phyloP scores from a whole-genome alignment of 2,113 vertebrate species.

The Copsychus sechellarum region DNA sequence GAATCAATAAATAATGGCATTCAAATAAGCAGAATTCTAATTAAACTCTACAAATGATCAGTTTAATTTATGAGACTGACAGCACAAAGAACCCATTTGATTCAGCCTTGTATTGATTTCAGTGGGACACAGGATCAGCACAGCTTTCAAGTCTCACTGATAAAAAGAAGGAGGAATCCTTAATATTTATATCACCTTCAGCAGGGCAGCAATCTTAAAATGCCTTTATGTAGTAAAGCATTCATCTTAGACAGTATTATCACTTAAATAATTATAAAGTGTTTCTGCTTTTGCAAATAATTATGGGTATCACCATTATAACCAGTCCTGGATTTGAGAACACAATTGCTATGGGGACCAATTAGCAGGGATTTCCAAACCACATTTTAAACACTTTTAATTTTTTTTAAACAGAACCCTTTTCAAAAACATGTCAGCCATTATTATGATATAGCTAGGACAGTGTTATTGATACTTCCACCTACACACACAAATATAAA shows the following conservation, averaged over 20 bases:
- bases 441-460: background rate
- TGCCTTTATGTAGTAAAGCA: background rate
- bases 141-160: background rate
- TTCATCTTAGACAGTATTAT: background rate
- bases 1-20: background rate
- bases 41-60: background rate
- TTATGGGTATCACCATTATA: background rate
- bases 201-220: background rate
- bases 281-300: background rate
- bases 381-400: background rate
- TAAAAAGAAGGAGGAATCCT: background rate
- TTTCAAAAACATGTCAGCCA: background rate
- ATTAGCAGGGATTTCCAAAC: background rate
- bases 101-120: background rate
- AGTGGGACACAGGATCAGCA: background rate
- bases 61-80: background rate
- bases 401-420: background rate
- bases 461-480: background rate
- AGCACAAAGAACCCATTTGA: background rate
- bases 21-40: background rate
- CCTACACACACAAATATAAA: background rate
- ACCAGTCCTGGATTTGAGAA: background rate
- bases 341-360: background rate
- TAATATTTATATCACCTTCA: background rate
- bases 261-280: background rate